A percentile compares a stretch with the other conserved stretches of the same genome.
Conservation (phyloP, 2,113 vertebrate species). For the Glaucidium brasilianum region DNA sequence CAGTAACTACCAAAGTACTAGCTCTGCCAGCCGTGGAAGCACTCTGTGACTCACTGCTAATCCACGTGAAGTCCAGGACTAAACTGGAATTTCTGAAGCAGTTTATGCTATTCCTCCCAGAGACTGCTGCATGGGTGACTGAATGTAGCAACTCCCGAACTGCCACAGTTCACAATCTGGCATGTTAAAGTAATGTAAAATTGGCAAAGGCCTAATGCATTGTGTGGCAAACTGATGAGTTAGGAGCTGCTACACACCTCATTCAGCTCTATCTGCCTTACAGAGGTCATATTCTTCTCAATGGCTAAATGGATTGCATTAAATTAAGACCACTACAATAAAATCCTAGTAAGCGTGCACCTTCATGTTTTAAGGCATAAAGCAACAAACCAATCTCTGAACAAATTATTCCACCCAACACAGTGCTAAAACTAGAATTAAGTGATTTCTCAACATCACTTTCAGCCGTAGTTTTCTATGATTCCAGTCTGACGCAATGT, state of each 20-base stretch:
- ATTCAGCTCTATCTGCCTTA: neutral
- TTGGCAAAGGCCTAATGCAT: neutral
- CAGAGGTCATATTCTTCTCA: neutral
- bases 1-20: neutral
- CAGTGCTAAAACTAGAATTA: neutral
- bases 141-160: neutral
- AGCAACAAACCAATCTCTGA: neutral
- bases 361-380: neutral
- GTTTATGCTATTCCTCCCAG: neutral
- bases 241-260: neutral
- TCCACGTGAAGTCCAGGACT: neutral
- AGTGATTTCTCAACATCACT: neutral
- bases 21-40: neutral
- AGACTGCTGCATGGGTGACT: neutral
- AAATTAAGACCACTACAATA: neutral
- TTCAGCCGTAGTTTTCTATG: neutral
- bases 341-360: neutral
- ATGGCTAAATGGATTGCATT: neutral
- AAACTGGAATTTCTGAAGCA: neutral
- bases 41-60: neutral
- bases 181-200: neutral
- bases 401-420: neutral
- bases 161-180: neutral
- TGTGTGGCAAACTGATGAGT: neutral
- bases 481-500: neutral